phyloP scores from a whole-genome alignment of 2,797 vertebrate species.

The Argya squamiceps region DNA sequence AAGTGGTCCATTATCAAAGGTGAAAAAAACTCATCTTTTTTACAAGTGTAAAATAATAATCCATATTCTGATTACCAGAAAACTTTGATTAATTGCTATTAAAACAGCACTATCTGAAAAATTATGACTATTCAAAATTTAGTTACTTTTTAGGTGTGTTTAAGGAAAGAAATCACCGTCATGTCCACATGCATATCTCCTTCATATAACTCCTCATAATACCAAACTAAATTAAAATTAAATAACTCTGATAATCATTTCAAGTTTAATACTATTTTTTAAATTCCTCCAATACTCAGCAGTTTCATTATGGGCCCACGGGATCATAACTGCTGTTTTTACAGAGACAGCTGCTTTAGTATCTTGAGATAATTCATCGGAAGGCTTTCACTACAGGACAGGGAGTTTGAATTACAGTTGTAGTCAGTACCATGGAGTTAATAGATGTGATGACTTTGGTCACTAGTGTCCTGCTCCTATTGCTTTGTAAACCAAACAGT shows the following conservation, averaged over 20 bases:
- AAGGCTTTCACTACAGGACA: background rate
- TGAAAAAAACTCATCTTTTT: background rate
- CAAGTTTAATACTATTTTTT: background rate
- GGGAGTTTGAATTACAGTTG: background rate
- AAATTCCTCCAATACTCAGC: background rate
- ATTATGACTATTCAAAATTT: background rate
- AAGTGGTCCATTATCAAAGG: constrained; percentile 16
- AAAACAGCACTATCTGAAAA: background rate
- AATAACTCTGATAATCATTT: background rate
- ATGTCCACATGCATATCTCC: background rate
- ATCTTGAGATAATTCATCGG: background rate
- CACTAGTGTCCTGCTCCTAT: background rate
- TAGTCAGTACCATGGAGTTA: background rate
- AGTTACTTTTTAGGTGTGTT: background rate
- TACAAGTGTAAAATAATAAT: background rate
- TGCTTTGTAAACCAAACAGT: background rate
- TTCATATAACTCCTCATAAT: background rate
- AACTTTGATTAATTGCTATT: background rate
- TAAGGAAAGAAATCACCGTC: background rate
- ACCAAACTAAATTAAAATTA: background rate
- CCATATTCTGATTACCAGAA: background rate
- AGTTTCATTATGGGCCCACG: background rate
- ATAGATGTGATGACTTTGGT: background rate
- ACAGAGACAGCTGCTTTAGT: background rate
- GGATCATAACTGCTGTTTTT: background rate